Base-by-base conservation (phyloP, 2,888 invertebrate genomes). In the Choristoneura rosaceana region DNA sequence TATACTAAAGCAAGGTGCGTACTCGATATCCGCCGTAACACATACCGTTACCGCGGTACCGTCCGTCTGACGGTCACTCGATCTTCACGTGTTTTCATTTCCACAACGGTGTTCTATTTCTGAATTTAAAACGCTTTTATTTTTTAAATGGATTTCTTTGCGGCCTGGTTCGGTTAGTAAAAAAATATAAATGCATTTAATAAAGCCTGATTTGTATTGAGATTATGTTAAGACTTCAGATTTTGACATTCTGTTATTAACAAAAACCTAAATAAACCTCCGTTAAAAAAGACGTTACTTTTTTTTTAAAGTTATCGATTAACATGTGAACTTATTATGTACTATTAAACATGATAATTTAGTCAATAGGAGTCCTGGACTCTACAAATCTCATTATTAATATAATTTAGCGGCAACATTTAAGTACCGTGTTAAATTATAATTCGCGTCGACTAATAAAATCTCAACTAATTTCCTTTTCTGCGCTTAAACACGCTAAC, bases 11-110 rank as follows among this genome's bases (percentile, higher is more conserved):
- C 61, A 66, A 66, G 71, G 71, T 67, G 65, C 70, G 60, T 61
- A 71, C 58, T 47, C 71, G 62, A 68, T 71, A 67, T 55, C 71
- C 64, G 76, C 77, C 75, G 81, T 80, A 81, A 81, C 79, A 81
- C 76, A 69, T 82, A 78, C 83, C 82, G 83, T 83, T 83, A 83
- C 73, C 67, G 70, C 75, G 71, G 74, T 77, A 76, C 75, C 63
- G 58, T 75, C 76, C 76, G 74, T 69, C 76, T 74, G 78, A 78
- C 75, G 77, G 75, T 77, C 71, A 69, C 71, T 70, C 38, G 66
- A 65, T 73, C 68, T 74, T 47, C 50, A 64, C 50, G 47, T 58
- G 71, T 71, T 71, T 68, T 67, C 71, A 71, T 71, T 67, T 71
- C 58, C 71, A 68, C 67, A 68, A 71, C 71, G 71, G 71, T 71